These are phyloP conservation scores for Atta colombica DNA, from an alignment of 1,140 invertebrate species.

Conservation along the genomic window DNA sequence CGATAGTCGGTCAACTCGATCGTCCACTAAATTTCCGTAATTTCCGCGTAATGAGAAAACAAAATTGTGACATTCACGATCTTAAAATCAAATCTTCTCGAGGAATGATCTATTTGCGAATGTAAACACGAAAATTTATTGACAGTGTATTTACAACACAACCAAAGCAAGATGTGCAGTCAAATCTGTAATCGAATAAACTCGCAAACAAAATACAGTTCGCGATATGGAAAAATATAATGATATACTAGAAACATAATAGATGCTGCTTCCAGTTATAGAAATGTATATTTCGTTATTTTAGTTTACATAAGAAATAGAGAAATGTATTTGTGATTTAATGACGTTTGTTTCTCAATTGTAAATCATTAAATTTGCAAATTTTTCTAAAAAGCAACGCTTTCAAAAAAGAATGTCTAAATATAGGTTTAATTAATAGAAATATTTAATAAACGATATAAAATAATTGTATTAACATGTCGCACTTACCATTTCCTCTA, in stretches of 20 bases:
- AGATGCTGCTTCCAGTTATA: not conserved
- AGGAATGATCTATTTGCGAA: conserved; percentile 3
- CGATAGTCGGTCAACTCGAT: conserved; percentile 19
- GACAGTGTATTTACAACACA: not conserved
- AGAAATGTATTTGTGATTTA: not conserved
- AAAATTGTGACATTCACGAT: not conserved
- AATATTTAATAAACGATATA: not conserved
- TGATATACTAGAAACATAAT: not conserved
- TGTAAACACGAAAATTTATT: not conserved
- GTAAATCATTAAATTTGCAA: not conserved
- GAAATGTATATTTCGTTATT: not conserved
- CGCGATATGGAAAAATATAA: conserved; percentile 21
- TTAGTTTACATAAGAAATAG: not conserved
- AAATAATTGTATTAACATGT: not conserved
- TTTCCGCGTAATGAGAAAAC: conserved; percentile 20
- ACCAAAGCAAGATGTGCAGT: not conserved
- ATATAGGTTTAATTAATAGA: not conserved
- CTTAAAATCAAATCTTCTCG: conserved; percentile 1
- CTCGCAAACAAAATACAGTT: not conserved
- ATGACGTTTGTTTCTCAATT: not conserved
- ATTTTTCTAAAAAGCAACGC: not conserved
- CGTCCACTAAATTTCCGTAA: not conserved
- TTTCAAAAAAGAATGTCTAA: not conserved
- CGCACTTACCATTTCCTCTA: conserved; percentile 92
- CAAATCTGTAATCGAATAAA: not conserved